phyloP scores from a whole-genome alignment of 2,113 vertebrate species.

The Isurus oxyrinchus region DNA sequence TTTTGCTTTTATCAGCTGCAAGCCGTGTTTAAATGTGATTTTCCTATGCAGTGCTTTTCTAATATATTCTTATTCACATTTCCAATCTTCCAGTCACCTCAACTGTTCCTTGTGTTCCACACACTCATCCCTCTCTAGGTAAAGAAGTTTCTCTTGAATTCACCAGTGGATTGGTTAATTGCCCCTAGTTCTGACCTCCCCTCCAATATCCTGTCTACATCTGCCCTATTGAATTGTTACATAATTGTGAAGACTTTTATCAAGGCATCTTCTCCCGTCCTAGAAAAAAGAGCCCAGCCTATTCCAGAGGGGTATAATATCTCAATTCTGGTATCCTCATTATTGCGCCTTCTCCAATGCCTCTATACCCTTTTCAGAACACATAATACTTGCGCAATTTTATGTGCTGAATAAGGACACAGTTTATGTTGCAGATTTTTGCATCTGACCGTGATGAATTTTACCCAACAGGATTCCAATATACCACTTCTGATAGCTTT shows the following conservation, averaged over 20 bases:
- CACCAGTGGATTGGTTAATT: neutral
- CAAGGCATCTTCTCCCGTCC: neutral
- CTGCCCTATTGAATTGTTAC: neutral
- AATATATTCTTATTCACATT: too few species aligned
- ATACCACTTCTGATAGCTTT: neutral
- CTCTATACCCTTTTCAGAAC: neutral
- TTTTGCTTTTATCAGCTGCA: too few species aligned
- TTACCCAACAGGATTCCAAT: neutral
- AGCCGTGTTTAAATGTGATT: too few species aligned
- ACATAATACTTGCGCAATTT: neutral
- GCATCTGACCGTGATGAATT: neutral
- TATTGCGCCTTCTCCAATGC: neutral
- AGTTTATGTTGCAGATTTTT: neutral
- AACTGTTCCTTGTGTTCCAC: neutral
- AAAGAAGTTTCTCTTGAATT: neutral
- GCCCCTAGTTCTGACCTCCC: neutral
- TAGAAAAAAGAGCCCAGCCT: neutral
- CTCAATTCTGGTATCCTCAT: neutral
- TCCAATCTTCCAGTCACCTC: neutral
- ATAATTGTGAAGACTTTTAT: neutral
- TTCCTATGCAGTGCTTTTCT: too few species aligned
- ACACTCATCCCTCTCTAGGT: neutral
- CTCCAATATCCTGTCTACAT: neutral
- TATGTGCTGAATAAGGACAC: neutral
- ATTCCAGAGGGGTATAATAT: neutral